Evolutionary conservation across 2,888 invertebrate species (phyloP).

Genomic region (Pelosia muscerda): DNA sequence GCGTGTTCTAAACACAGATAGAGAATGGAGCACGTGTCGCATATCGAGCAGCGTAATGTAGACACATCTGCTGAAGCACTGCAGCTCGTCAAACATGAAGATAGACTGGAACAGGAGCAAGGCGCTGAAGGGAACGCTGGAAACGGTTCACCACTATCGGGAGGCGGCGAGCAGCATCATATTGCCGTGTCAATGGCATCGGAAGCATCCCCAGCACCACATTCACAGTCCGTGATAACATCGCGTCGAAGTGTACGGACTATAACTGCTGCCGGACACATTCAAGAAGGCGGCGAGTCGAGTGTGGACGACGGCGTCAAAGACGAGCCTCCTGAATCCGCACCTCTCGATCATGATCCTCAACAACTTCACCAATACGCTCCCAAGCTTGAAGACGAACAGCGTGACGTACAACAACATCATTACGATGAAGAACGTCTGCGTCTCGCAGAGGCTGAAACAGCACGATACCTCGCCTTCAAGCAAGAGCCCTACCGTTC

Average conservation of each 20-base stretch:
- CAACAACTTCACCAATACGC: constrained; percentile 64
- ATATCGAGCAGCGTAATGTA: constrained; percentile 62
- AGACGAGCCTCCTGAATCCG: constrained; percentile 73
- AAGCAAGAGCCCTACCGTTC: constrained; percentile 77
- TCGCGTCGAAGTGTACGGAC: constrained; percentile 86
- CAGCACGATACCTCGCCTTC: constrained; percentile 77
- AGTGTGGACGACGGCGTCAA: constrained; percentile 73
- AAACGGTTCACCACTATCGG: not conserved
- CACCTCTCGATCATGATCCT: constrained; percentile 58
- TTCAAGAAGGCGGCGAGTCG: constrained; percentile 68
- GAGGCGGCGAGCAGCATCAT: constrained; percentile 21
- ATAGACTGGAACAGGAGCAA: constrained; percentile 57
- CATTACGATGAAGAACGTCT: constrained; percentile 75
- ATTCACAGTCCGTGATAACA: constrained; percentile 85
- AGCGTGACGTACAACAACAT: constrained; percentile 56
- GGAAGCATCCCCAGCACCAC: constrained; percentile 61
- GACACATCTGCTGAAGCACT: constrained; percentile 67
- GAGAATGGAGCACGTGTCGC: constrained; percentile 69
- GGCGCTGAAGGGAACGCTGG: constrained; percentile 15
- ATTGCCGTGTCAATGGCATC: constrained; percentile 31
- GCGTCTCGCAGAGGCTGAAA: constrained; percentile 71
- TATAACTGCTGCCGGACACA: constrained; percentile 88
- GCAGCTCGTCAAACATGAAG: constrained; percentile 78
- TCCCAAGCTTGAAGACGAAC: constrained; percentile 64
- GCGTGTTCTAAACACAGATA: constrained; percentile 24